Evolutionary conservation across 2,888 invertebrate species (phyloP), one percentile per base, ranked within the genome.

Genomic region (Coenonympha arcania): DNA sequence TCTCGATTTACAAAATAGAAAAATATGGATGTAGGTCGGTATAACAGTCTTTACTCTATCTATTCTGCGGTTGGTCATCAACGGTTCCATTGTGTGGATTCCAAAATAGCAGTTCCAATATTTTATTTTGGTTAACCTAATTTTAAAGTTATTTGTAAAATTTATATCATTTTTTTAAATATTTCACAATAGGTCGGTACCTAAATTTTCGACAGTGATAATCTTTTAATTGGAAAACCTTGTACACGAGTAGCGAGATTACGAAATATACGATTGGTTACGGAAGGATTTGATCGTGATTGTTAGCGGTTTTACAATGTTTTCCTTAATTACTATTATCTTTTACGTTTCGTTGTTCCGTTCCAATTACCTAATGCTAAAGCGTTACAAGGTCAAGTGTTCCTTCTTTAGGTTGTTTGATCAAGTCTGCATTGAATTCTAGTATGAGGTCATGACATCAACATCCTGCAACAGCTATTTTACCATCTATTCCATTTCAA

Each of bases 211-310:
- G 18, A 31, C 42, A 31, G 4, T 30, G 19, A 13, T 28, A 11
- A 5, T 33, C 3, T 15, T 41, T 6, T 43, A 43, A 33, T 8
- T 43, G 31, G 43, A 22, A 41, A 43, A 31, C 31, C 43, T 22
- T 43, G 31, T 31, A 15, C n/a, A n/a, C n/a, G n/a, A n/a, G n/a
- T 15, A 3, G 22, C 19, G 11, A 11, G 13, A 31, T 43, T 43
- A 11, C 43, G 43, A 22, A 33, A 43, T 42, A 28, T 15, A 9
- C 30, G 6, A 43, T 31, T 22, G 20, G 43, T 22, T 43, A 22
- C 43, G 43, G 43, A 43, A 43, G 30, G 20, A 43, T 43, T 43
- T 43, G 15, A n/a, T 33, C 43, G 43, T 43, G 31, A 43, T 43
- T 43, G 43, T 43, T 43, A 6, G 30, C 13, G 15, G 20, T 43